Base-by-base conservation (phyloP, 2,113 vertebrate species). In the Pachycephala philippinensis region DNA sequence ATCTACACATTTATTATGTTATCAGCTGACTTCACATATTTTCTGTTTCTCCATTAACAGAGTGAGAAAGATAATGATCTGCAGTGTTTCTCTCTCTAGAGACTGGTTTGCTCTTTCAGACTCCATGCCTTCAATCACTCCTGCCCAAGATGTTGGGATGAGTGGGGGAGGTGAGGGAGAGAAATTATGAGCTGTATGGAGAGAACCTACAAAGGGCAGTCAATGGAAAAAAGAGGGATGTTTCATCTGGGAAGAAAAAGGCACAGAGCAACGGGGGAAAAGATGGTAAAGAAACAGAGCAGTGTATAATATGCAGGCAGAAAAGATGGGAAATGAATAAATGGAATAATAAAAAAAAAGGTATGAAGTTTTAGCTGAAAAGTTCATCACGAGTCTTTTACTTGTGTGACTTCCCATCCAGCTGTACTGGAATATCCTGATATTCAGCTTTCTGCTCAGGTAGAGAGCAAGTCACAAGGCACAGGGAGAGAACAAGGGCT, bases 21-120 rank as follows among this genome's bases (percentile, higher is more conserved):
- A 87, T 87, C 91, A 93, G 42, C 56, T 39, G 83, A 54, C 75
- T 93, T 84, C 49, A 75, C 31, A 15, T 24, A 65, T 86, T 87
- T 84, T 78, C 89, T 91, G 27, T 70, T 90, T 93, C 84, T 91
- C 91, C 79, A 77, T 88, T 91, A 94, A 57, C 44, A 53, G 19
- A 68, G 30, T 37, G 16, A 87, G 76, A 63, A 91, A 23, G 66
- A 90, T 75, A 91, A 87, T 82, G 75, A 96, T 52, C 54, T 72
- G 44, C 39, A 84, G 77, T 45, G 64, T 42, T 84, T 82, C 74
- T 78, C 66, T 53, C 94, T 89, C 92, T 31, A 13, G 64, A 94
- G 84, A 59, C 70, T 37, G 61, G 91, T 75, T 90, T 90, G 77
- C 91, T 95, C 78, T 88, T 94, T 87, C 87, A 83, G 78, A 83